Percentiles rank a stretch among this genome's conserved stretches.
Conservation (phyloP, 2,888 invertebrate genomes). For the Drosophila lacicola region DNA sequence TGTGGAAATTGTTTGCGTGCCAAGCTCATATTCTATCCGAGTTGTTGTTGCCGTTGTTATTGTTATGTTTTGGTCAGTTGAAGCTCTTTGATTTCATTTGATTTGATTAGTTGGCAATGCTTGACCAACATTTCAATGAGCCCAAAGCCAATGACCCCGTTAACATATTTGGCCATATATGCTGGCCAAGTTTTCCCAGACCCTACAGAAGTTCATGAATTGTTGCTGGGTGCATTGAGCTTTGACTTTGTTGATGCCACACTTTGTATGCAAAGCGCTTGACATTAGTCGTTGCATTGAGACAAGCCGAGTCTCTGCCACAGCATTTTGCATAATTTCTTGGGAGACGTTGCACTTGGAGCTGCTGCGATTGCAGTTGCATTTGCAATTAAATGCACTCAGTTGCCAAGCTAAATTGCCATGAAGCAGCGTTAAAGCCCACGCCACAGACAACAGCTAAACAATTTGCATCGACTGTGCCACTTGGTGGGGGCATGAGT, state of each 20-base stretch:
- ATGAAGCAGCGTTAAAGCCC: constrained; percentile 42
- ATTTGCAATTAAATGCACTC: constrained; percentile 75
- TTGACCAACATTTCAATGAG: constrained; percentile 42
- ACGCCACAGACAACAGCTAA: constrained; percentile 35
- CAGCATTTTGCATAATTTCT: constrained; percentile 65
- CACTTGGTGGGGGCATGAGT: neutral
- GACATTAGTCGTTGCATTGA: constrained; percentile 61
- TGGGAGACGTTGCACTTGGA: constrained; percentile 64
- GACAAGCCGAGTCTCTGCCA: constrained; percentile 5
- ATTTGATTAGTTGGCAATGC: constrained; percentile 40
- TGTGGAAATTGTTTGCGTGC: constrained; percentile 79
- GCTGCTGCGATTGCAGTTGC: constrained; percentile 31
- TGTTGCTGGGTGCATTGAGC: constrained; percentile 49
- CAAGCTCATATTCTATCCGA: constrained; percentile 39
- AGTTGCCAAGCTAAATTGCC: constrained; percentile 61
- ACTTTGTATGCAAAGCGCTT: constrained; percentile 72
- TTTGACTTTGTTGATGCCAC: constrained; percentile 60
- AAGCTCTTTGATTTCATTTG: constrained; percentile 50
- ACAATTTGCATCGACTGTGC: constrained; percentile 51
- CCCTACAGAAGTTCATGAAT: constrained; percentile 13
- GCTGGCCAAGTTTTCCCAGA: constrained; percentile 27
- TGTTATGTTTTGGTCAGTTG: constrained; percentile 38
- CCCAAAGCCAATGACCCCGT: constrained; percentile 40
- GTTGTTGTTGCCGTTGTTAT: constrained; percentile 15
- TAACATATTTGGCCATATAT: neutral